Evolutionary conservation across 2,113 vertebrate species (phyloP).

Genomic region (Stegostoma tigrinum): DNA sequence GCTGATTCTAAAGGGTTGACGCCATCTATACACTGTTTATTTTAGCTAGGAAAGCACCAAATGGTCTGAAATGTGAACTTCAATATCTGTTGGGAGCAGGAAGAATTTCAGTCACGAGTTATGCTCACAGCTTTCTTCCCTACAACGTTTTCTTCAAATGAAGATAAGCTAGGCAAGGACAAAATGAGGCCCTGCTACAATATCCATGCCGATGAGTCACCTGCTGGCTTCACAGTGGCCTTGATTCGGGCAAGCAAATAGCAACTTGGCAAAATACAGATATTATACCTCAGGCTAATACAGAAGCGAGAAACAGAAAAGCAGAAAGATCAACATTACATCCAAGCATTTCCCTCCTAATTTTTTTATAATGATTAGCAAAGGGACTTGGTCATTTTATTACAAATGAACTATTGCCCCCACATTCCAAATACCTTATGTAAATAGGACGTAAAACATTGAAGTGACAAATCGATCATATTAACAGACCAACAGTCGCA

Average conservation of each 20-base stretch:
- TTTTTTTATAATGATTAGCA: not conserved
- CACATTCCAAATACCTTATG: not conserved
- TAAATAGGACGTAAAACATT: not conserved
- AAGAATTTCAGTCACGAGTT: no score
- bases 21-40: no score
- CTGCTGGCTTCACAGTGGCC: not conserved
- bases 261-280: not conserved
- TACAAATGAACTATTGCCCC: not conserved
- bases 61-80: not conserved
- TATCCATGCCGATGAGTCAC: not conserved
- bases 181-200: not conserved
- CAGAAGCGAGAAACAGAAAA: not conserved
- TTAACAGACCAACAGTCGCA: not conserved
- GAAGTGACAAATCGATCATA: not conserved
- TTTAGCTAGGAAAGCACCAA: no score
- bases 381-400: not conserved
- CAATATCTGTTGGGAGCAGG: no score
- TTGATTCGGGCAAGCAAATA: not conserved
- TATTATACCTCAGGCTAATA: no score
- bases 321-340: not conserved
- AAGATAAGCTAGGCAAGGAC: not conserved
- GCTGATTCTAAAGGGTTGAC: no score
- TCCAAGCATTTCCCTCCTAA: not conserved
- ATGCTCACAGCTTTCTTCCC: not conserved
- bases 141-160: not conserved